Percentiles rank a stretch among this genome's conserved stretches.
phyloP scores from a whole-genome alignment of 2,888 invertebrate genomes.

The Neoaliturus tenellus region DNA sequence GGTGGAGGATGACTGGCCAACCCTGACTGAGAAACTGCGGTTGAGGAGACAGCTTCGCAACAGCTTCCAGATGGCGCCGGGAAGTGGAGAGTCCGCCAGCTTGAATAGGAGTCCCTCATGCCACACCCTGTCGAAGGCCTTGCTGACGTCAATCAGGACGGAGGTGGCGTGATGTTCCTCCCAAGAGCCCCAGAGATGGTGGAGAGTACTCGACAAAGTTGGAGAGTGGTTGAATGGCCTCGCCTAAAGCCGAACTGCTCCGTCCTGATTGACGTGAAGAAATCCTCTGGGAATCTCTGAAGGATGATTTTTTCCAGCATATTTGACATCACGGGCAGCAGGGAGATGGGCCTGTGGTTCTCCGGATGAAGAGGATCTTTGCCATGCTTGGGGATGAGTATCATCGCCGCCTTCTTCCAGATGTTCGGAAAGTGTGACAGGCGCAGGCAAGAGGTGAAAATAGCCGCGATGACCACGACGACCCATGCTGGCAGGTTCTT shows the following conservation, averaged over 20 bases:
- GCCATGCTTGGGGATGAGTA: constrained; percentile 65
- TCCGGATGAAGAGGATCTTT: constrained; percentile 62
- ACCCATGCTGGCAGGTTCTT: constrained; percentile 17
- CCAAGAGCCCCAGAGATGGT: constrained; percentile 65
- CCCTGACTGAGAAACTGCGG: neutral
- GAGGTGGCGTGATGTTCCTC: constrained; percentile 64
- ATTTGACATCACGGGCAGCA: constrained; percentile 63
- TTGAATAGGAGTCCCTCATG: constrained; percentile 67
- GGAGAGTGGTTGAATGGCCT: constrained; percentile 68
- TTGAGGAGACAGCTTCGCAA: neutral
- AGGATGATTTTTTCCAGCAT: constrained; percentile 65
- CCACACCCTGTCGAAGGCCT: constrained; percentile 70
- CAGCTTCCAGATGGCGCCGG: neutral
- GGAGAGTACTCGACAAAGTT: constrained; percentile 66
- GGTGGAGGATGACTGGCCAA: neutral
- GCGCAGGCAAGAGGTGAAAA: constrained; percentile 39
- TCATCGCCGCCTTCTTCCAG: constrained; percentile 66
- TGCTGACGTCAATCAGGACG: too few relatives aligned
- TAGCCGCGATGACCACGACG: neutral
- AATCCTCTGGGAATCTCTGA: too few relatives aligned
- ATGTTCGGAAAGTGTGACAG: constrained; percentile 62
- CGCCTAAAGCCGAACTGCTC: constrained; percentile 69
- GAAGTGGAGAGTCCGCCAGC: too few relatives aligned
- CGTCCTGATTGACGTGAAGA: constrained; percentile 56
- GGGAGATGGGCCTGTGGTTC: too few relatives aligned